Conservation (phyloP, 2,113 vertebrate species). For the Solea solea region DNA sequence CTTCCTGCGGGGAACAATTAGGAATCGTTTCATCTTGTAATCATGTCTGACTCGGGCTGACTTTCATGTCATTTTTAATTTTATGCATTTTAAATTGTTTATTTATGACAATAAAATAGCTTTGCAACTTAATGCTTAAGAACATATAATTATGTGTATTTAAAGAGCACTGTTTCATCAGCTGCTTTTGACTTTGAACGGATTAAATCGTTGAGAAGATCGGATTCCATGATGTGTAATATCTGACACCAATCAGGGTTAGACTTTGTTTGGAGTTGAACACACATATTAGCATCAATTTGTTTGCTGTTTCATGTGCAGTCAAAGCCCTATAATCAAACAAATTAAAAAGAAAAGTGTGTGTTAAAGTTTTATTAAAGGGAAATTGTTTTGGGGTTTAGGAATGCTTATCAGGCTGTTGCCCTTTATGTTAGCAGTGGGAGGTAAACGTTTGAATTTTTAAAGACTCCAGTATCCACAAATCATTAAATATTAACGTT, state of each 20-base stretch:
- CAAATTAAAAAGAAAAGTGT: not conserved
- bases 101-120: no score
- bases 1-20: not conserved
- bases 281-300: no score
- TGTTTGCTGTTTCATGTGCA: not conserved
- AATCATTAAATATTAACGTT: slow-evolving; percentile 16
- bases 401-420: no score
- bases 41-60: not conserved
- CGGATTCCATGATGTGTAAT: not conserved
- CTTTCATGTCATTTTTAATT: no score
- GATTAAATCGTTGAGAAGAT: slow-evolving; percentile 30
- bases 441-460: not conserved
- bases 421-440: not conserved
- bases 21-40: slow-evolving; percentile 13
- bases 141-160: no score
- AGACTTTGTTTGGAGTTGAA: not conserved
- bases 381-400: no score
- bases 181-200: slow-evolving; percentile 32
- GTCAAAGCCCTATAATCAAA: not conserved
- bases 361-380: not conserved
- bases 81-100: no score
- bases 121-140: no score
- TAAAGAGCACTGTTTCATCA: not conserved
- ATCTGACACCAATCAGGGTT: not conserved
- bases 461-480: not conserved